Evolutionary conservation across 1,140 invertebrate species (phyloP).

Genomic region (Prorops nasuta): DNA sequence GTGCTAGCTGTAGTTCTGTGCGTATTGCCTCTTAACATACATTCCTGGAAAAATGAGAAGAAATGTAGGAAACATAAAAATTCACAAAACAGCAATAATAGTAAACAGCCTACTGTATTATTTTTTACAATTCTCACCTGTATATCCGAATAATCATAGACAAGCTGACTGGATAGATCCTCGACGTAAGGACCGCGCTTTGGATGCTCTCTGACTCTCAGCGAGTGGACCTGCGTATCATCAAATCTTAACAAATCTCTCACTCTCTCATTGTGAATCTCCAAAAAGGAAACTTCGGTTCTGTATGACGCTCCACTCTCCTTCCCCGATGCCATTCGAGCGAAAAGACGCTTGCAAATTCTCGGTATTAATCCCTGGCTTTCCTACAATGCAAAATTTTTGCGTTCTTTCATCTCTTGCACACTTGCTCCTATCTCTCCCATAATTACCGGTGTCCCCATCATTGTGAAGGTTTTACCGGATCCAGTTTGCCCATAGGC

Average conservation of each 20-base stretch:
- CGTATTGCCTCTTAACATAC: slow-evolving; percentile 75
- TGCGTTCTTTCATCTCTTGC: too few species aligned
- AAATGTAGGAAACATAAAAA: not conserved
- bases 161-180: slow-evolving; percentile 81
- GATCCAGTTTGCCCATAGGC: slow-evolving; percentile 94
- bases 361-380: slow-evolving; percentile 83
- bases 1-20: slow-evolving; percentile 80
- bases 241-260: slow-evolving; percentile 78
- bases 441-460: slow-evolving; percentile 85
- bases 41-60: slow-evolving; percentile 57
- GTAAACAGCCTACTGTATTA: slow-evolving; percentile 4
- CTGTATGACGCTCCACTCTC: slow-evolving; percentile 80
- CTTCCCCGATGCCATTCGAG: slow-evolving; percentile 72
- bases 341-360: slow-evolving; percentile 78
- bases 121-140: slow-evolving; percentile 57
- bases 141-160: slow-evolving; percentile 82
- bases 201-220: slow-evolving; percentile 90
- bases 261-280: slow-evolving; percentile 91
- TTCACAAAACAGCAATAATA: not conserved
- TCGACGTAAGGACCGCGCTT: slow-evolving; percentile 91
- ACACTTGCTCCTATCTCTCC: too few species aligned
- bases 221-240: slow-evolving; percentile 65
- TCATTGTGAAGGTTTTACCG: slow-evolving; percentile 98
- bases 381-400: slow-evolving; percentile 58
- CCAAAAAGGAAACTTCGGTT: slow-evolving; percentile 83